phyloP scores from a whole-genome alignment of 53 echinoderm and acorn worm species.

The Echinarachnius parma region DNA sequence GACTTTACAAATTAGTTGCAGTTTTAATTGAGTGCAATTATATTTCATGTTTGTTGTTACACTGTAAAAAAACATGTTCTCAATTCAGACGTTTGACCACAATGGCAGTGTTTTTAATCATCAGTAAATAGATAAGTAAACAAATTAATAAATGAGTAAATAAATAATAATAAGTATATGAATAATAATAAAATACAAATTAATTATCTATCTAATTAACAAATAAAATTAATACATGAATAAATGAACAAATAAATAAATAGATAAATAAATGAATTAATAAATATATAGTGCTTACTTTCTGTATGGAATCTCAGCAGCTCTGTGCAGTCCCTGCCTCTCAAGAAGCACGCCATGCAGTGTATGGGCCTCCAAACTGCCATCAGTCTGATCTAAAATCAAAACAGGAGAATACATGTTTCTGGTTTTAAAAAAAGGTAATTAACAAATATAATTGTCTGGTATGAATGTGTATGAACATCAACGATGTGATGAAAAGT shows the following conservation, averaged over 20 bases:
- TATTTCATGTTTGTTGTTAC: too few species aligned
- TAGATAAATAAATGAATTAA: not conserved
- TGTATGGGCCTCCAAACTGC: constrained; percentile 67
- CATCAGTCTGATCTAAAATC: constrained; percentile 62
- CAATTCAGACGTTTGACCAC: too few species aligned
- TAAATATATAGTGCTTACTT: constrained; percentile 43
- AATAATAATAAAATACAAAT: not conserved
- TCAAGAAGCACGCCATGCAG: constrained; percentile 85
- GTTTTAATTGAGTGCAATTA: too few species aligned
- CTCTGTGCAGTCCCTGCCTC: constrained; percentile 64
- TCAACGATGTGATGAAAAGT: too few species aligned
- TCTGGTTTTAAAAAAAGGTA: not conserved
- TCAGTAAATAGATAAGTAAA: not conserved
- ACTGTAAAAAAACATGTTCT: too few species aligned
- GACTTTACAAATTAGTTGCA: too few species aligned
- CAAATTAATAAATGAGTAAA: not conserved
- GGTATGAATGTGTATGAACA: too few species aligned
- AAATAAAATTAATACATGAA: not conserved
- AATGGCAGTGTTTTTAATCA: not conserved
- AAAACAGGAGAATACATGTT: not conserved
- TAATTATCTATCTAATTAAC: too few species aligned
- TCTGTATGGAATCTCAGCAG: constrained; percentile 60
- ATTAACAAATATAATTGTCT: too few species aligned
- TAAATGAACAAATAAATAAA: not conserved
- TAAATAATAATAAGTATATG: not conserved